Percentiles rank a stretch among this genome's conserved stretches.
These are phyloP conservation scores for Plutomurus gul DNA, from an alignment of 1,140 invertebrate species.

Conservation along the genomic window DNA sequence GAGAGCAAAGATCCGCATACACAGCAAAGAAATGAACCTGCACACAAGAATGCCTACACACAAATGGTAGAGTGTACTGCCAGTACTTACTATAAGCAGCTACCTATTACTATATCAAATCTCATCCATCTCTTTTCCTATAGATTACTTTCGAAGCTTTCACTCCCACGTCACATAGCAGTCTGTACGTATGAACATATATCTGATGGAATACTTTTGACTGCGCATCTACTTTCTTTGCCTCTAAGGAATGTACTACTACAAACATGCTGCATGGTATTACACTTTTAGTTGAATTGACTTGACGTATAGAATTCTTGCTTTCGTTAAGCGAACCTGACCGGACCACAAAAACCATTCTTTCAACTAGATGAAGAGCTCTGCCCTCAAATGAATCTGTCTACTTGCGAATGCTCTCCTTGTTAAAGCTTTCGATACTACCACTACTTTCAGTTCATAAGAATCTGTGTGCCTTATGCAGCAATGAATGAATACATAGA, in stretches of 20 bases:
- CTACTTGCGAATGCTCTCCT: not conserved
- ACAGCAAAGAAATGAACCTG: too few species aligned
- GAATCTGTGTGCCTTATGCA: not conserved
- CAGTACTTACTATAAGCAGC: not conserved
- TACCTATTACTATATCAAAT: not conserved
- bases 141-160: not conserved
- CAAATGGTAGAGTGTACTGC: not conserved
- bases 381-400: not conserved
- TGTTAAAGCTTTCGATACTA: not conserved
- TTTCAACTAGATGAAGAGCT: not conserved
- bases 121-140: not conserved
- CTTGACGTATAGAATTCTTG: too few species aligned
- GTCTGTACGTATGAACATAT: not conserved
- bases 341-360: not conserved
- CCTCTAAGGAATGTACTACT: too few species aligned
- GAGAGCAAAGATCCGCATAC: too few species aligned
- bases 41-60: too few species aligned
- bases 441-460: too few species aligned
- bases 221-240: not conserved
- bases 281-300: too few species aligned
- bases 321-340: not conserved
- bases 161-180: not conserved
- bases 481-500: slow-evolving; percentile 16
- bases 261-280: not conserved
- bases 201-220: too few species aligned